Conservation (phyloP, 1,140 invertebrate species). For the Lepidotrigona ventralis region DNA sequence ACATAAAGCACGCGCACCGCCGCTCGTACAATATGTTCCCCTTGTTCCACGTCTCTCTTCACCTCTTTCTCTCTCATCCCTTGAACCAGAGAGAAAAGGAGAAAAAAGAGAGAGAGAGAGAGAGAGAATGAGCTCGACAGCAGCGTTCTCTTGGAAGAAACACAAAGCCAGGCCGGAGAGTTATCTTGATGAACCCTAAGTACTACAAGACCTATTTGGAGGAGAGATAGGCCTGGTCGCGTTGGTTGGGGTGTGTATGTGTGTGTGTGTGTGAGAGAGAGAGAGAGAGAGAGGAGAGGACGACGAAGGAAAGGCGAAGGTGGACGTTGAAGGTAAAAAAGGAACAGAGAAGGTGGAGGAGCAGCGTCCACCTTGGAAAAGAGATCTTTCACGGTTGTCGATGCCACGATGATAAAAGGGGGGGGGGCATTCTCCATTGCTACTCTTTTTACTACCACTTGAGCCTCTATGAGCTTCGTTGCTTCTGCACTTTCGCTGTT, state of each 20-base stretch:
- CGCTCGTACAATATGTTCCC: conserved; percentile 58
- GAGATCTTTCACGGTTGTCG: conserved; percentile 72
- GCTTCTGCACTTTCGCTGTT: conserved; percentile 59
- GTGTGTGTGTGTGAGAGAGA: not conserved
- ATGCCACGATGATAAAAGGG: conserved; percentile 70
- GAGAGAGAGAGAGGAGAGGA: not conserved
- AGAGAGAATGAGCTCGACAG: conserved; percentile 3
- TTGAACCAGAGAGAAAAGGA: not conserved
- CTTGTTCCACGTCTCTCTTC: conserved; percentile 3
- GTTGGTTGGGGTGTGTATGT: not conserved
- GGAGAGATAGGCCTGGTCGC: conserved; percentile 59
- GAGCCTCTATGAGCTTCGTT: not conserved
- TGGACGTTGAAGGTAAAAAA: conserved; percentile 30
- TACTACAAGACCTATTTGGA: conserved; percentile 75
- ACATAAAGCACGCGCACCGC: conserved; percentile 64
- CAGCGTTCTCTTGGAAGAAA: conserved; percentile 61
- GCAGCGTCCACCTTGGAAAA: conserved; percentile 63
- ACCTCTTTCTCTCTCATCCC: conserved; percentile 4
- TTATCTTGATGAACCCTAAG: conserved; percentile 78
- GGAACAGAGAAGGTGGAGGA: not conserved
- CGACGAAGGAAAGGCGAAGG: conserved; percentile 32
- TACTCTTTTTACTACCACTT: conserved; percentile 62
- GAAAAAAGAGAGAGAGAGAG: not conserved
- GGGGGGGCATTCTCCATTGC: conserved; percentile 57
- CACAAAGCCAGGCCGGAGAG: conserved; percentile 70